Conservation (phyloP, 2,113 vertebrate genomes). For the Sialia sialis region DNA sequence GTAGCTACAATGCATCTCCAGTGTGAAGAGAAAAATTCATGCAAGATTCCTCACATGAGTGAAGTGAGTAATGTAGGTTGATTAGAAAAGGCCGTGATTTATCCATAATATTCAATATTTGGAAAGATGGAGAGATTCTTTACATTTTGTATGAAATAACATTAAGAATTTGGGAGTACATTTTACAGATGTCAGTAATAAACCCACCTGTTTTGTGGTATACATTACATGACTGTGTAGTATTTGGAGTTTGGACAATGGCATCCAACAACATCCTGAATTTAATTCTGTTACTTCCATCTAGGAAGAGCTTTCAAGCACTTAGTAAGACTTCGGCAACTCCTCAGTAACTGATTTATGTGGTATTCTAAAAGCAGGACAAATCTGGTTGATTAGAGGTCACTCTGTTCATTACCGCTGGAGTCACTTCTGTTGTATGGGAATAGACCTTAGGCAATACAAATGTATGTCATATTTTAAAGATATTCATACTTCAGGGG, state of each 20-base stretch:
- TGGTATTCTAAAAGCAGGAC: not conserved
- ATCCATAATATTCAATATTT: not conserved
- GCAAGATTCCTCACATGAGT: not conserved
- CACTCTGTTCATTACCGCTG: not conserved
- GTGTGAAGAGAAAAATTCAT: not conserved
- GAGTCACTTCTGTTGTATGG: not conserved
- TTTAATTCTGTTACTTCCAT: not conserved
- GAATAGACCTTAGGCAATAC: not conserved
- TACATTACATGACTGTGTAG: not conserved
- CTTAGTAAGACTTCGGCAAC: not conserved
- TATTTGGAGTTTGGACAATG: not conserved
- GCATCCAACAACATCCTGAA: not conserved
- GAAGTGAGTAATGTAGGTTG: not conserved
- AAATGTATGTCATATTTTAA: not conserved
- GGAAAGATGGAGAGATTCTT: not conserved
- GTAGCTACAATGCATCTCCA: not conserved
- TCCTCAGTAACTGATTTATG: not conserved
- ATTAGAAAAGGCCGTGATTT: not conserved
- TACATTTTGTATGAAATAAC: not conserved
- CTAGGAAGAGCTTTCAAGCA: constrained; percentile 1
- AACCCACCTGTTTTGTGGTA: not conserved
- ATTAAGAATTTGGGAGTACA: not conserved
- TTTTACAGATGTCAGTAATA: not conserved
- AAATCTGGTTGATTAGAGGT: constrained; percentile 20
- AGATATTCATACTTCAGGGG: not conserved